These are phyloP conservation scores for Falco columbarius DNA, from an alignment of 2,797 vertebrate genomes.

Conservation along the genomic window DNA sequence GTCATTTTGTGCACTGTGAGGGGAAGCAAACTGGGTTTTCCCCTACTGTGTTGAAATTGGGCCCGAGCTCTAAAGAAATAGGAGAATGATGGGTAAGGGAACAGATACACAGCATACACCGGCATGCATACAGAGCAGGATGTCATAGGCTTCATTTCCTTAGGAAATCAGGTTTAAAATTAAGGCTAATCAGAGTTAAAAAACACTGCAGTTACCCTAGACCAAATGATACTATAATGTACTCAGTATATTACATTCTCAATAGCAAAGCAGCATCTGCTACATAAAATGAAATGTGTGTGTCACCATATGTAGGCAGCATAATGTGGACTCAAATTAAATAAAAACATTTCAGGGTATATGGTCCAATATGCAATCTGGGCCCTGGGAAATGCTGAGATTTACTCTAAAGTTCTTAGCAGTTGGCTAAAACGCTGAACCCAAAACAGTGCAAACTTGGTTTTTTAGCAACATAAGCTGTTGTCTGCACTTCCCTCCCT, in stretches of 20 bases:
- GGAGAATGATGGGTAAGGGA: background rate
- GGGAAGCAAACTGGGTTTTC: background rate
- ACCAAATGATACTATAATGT: background rate
- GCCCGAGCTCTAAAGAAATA: background rate
- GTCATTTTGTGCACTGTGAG: background rate
- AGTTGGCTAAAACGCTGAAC: background rate
- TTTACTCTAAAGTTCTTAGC: slow-evolving; percentile 10
- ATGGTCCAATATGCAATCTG: slow-evolving; percentile 43
- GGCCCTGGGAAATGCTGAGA: slow-evolving; percentile 9
- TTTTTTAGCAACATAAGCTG: background rate
- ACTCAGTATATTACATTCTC: background rate
- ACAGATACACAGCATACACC: background rate
- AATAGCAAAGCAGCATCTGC: slow-evolving; percentile 67
- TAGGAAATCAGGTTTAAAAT: slow-evolving; percentile 47
- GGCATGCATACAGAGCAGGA: background rate
- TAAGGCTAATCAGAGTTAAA: slow-evolving; percentile 17
- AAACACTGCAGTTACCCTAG: background rate
- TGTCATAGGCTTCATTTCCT: slow-evolving; percentile 37
- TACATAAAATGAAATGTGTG: slow-evolving; percentile 42
- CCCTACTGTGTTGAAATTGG: background rate
- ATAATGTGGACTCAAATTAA: slow-evolving; percentile 52
- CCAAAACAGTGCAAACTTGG: background rate
- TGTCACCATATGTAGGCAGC: slow-evolving; percentile 62
- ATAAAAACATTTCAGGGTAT: slow-evolving; percentile 50
- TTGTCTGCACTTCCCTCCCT: background rate